phyloP scores from a whole-genome alignment of 2,797 vertebrate species.

The Gymnoscopelus microlampas region DNA sequence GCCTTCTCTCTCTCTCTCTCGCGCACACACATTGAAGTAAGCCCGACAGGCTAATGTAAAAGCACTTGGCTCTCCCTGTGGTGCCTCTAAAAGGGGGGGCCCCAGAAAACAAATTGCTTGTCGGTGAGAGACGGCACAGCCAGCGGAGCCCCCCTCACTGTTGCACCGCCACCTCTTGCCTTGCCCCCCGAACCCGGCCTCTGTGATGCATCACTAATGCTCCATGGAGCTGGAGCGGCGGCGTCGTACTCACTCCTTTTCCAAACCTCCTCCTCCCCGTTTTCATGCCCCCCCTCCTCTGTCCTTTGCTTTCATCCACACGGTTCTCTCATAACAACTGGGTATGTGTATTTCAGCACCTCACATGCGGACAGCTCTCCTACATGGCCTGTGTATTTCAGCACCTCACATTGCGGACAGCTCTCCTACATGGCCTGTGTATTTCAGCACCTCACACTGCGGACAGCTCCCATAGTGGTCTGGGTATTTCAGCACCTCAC shows the following conservation, averaged over 20 bases:
- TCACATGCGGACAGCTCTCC: conserved; percentile 17
- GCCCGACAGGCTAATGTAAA: conserved; percentile 10
- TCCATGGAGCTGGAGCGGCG: conserved; percentile 25
- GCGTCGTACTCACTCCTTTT: neutral
- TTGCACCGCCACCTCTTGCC: conserved; percentile 25
- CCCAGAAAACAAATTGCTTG: conserved; percentile 66
- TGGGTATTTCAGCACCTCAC: conserved; percentile 57
- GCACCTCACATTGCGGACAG: conserved; percentile 45
- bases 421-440: neutral
- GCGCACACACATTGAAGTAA: conserved; percentile 38
- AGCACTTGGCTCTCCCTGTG: conserved; percentile 16
- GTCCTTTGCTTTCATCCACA: too few species aligned
- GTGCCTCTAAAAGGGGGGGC: conserved; percentile 19
- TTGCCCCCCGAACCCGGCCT: conserved; percentile 52
- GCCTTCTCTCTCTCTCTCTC: neutral
- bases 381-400: conserved; percentile 39
- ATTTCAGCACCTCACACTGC: conserved; percentile 58
- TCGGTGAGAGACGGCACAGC: conserved; percentile 40
- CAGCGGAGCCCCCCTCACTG: conserved; percentile 35
- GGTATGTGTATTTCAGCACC: conserved; percentile 21
- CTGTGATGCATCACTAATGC: conserved; percentile 58
- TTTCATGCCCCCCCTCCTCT: too few species aligned
- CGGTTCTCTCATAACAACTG: too few species aligned
- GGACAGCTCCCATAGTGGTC: conserved; percentile 51
- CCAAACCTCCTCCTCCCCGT: neutral